Percentiles rank a stretch among this genome's conserved stretches.
Evolutionary conservation across 1,140 invertebrate species (phyloP).

Genomic region (Camponotus floridanus): DNA sequence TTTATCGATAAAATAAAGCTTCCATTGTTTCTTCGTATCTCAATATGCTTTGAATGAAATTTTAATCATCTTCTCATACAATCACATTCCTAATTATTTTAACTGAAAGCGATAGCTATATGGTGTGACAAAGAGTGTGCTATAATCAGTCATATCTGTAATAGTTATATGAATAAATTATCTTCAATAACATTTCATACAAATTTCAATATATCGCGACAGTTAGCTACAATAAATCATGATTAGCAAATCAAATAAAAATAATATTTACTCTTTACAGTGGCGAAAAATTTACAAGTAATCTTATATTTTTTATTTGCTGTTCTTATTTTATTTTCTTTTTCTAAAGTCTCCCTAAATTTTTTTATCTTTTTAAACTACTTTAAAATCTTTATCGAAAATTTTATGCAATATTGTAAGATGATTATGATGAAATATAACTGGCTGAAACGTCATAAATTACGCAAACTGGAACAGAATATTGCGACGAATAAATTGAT

Average conservation of each 20-base stretch:
- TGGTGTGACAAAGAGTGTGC: neutral
- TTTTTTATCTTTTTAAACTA: no score
- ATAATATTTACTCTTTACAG: neutral
- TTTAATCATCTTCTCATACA: constrained; percentile 19
- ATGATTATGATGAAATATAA: neutral
- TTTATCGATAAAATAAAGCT: constrained; percentile 11
- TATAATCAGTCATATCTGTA: neutral
- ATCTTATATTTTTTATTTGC: neutral
- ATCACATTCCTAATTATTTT: constrained; percentile 17
- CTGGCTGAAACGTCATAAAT: neutral
- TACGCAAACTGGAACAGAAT: neutral
- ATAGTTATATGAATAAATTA: constrained; percentile 25
- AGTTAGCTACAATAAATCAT: neutral
- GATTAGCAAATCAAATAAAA: neutral
- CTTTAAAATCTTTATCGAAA: neutral
- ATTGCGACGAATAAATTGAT: neutral
- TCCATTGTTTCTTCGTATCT: neutral
- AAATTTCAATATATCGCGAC: neutral
- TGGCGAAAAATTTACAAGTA: neutral
- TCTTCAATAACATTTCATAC: neutral
- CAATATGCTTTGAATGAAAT: neutral
- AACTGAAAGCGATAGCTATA: neutral
- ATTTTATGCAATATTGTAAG: neutral
- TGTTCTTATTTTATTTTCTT: no score
- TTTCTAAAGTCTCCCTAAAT: no score